Percentiles rank a stretch among this genome's conserved stretches.
Conservation (phyloP, 2,797 vertebrate genomes). For the Phalloptychus januarius region DNA sequence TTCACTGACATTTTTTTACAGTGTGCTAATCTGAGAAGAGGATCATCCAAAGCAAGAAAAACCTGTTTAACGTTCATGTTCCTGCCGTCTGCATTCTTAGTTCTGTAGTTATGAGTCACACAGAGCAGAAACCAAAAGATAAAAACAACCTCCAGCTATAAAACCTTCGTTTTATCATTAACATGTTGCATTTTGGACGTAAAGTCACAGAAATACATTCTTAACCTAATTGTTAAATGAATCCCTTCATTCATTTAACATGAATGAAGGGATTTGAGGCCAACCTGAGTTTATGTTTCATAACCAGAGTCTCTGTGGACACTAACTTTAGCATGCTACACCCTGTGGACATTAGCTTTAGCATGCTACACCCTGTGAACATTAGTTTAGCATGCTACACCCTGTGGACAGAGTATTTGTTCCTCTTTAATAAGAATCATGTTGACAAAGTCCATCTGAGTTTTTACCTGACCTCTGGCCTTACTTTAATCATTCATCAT, state of each 20-base stretch:
- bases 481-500: conserved; percentile 22
- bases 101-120: background rate
- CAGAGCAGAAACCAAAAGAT: conserved; percentile 2
- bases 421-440: conserved; percentile 6
- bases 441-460: conserved; percentile 3
- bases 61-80: background rate
- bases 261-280: background rate
- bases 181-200: background rate
- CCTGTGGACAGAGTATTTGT: background rate
- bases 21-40: no score
- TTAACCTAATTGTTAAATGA: background rate
- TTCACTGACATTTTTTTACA: no score
- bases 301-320: background rate
- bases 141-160: background rate
- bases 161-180: background rate
- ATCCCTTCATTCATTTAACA: no score
- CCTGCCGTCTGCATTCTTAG: background rate
- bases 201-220: background rate
- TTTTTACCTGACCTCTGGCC: conserved; percentile 4
- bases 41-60: conserved; percentile 1
- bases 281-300: background rate
- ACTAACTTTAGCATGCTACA: background rate
- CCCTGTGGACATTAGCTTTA: background rate
- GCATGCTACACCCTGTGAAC: background rate
- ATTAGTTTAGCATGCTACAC: background rate